Evolutionary conservation across 2,888 invertebrate genomes (phyloP).

Genomic region (Creontiades dilutus): DNA sequence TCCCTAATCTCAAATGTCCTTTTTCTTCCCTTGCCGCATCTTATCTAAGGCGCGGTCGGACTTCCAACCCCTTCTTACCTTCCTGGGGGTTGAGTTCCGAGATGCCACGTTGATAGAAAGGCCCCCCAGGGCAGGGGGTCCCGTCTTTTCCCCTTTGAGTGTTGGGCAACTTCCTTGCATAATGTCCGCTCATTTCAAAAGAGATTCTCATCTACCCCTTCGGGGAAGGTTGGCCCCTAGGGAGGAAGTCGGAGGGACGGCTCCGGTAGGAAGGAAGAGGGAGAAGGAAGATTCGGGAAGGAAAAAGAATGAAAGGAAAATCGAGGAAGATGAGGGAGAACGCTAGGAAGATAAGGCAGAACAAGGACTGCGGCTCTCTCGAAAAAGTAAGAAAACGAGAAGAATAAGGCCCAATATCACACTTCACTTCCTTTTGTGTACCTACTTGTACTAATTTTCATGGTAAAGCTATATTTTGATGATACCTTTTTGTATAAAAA

Average conservation of each 20-base stretch:
- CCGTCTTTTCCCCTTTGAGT: constrained; percentile 61
- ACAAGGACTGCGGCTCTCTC: constrained; percentile 45
- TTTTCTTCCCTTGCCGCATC: constrained; percentile 33
- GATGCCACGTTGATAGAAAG: constrained; percentile 52
- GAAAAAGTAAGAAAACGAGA: constrained; percentile 14
- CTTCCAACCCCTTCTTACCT: constrained; percentile 67
- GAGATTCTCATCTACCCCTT: constrained; percentile 68
- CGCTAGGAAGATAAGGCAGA: constrained; percentile 40
- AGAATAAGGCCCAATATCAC: constrained; percentile 33
- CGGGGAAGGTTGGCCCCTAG: constrained; percentile 6
- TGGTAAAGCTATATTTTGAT: no score
- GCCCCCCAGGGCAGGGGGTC: constrained; percentile 34
- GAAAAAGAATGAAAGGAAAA: constrained; percentile 24
- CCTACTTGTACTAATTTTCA: no score
- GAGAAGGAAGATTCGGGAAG: constrained; percentile 33
- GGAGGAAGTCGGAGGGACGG: constrained; percentile 38
- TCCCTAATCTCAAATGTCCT: constrained; percentile 41
- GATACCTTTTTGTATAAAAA: no score
- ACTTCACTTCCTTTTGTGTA: background rate
- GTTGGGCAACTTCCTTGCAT: constrained; percentile 66
- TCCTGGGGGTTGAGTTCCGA: constrained; percentile 15
- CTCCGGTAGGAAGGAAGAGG: constrained; percentile 39
- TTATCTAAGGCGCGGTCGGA: constrained; percentile 5
- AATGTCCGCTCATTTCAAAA: constrained; percentile 68
- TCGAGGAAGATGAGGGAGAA: constrained; percentile 58